These are phyloP conservation scores for Leptobrachium ailaonicum DNA, from an alignment of 2,113 vertebrate genomes.

Conservation along the genomic window DNA sequence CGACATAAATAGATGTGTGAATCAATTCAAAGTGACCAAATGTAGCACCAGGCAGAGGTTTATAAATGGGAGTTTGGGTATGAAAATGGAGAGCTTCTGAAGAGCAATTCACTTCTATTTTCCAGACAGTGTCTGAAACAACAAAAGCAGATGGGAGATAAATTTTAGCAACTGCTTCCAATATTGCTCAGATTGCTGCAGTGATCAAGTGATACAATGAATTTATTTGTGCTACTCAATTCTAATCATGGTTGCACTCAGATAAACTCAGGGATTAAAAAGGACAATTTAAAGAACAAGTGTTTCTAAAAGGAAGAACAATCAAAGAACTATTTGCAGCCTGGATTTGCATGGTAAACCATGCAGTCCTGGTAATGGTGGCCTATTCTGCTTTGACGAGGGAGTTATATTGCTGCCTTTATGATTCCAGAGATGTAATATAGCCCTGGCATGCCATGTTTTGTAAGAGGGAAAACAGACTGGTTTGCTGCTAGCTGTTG, in stretches of 20 bases:
- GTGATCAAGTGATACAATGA: slow-evolving; percentile 20
- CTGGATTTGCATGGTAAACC: too few species aligned
- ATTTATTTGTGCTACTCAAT: slow-evolving; percentile 30
- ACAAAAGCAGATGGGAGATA: slow-evolving; percentile 22
- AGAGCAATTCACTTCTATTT: slow-evolving; percentile 8
- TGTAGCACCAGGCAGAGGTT: slow-evolving; percentile 1
- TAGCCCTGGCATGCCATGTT: too few species aligned
- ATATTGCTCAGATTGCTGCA: slow-evolving; percentile 15
- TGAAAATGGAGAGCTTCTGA: slow-evolving; percentile 30
- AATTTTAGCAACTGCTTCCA: slow-evolving; percentile 22
- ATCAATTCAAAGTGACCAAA: slow-evolving; percentile 4
- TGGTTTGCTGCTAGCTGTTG: too few species aligned
- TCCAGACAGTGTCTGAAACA: slow-evolving; percentile 6
- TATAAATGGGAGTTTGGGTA: not conserved
- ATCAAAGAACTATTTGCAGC: too few species aligned
- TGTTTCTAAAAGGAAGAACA: too few species aligned
- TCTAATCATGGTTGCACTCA: slow-evolving; percentile 11
- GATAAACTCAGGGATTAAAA: slow-evolving; percentile 2
- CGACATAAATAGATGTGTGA: too few species aligned
- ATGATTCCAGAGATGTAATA: too few species aligned
- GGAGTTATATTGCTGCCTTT: too few species aligned
- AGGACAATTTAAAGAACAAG: not conserved
- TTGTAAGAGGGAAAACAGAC: too few species aligned
- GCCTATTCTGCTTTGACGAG: too few species aligned
- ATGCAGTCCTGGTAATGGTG: too few species aligned